These are phyloP conservation scores for Poecilia wingei DNA, from an alignment of 2,797 vertebrate genomes.

Conservation along the genomic window DNA sequence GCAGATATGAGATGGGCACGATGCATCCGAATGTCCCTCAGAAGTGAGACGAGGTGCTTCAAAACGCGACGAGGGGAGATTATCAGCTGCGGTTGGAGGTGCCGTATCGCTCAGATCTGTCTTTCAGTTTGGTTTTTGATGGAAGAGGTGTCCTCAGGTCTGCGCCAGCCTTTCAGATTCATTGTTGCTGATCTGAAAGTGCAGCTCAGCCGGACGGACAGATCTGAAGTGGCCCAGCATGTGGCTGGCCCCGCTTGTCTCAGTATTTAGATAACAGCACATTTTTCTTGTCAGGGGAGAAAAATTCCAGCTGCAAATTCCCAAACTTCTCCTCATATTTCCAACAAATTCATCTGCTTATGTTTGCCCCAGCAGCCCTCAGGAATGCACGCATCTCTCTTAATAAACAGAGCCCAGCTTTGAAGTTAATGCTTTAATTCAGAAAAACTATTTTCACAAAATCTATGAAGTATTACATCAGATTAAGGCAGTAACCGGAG, in stretches of 20 bases:
- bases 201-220: constrained; percentile 41
- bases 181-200: constrained; percentile 59
- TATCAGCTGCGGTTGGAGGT: constrained; percentile 62
- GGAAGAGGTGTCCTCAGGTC: constrained; percentile 62
- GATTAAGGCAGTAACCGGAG: background rate
- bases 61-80: constrained; percentile 77
- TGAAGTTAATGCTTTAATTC: constrained; percentile 10
- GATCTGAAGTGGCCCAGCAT: constrained; percentile 61
- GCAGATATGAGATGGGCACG: constrained; percentile 69
- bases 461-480: background rate
- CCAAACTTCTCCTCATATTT: constrained; percentile 37
- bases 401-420: constrained; percentile 12
- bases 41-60: constrained; percentile 73
- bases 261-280: constrained; percentile 60
- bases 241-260: constrained; percentile 55
- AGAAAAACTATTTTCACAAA: constrained; percentile 13
- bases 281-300: constrained; percentile 50
- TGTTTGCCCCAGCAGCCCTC: constrained; percentile 17
- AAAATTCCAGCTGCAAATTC: constrained; percentile 35
- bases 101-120: constrained; percentile 69
- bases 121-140: constrained; percentile 53
- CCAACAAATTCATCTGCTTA: constrained; percentile 22
- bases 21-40: constrained; percentile 67
- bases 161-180: constrained; percentile 1
- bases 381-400: constrained; percentile 7